phyloP scores from a whole-genome alignment of 35 echinoderm and acorn worm genomes.

The Hemicentrotus pulcherrimus region DNA sequence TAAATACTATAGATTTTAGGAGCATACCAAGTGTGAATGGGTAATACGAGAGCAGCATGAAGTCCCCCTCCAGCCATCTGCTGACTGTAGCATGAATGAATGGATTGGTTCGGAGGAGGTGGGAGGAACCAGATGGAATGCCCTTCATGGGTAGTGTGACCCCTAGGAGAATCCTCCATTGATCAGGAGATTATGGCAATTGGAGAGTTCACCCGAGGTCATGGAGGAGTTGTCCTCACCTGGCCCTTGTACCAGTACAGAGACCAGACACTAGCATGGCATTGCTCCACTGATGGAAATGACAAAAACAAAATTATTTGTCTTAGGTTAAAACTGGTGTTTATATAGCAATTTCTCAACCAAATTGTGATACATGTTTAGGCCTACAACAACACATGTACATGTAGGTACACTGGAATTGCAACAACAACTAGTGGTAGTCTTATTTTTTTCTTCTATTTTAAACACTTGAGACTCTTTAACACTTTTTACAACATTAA shows the following conservation, averaged over 20 bases:
- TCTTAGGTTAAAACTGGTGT: too few relatives aligned
- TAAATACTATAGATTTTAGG: background rate
- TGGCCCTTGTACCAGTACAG: background rate
- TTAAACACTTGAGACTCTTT: too few relatives aligned
- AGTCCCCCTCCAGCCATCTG: background rate
- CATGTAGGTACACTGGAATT: too few relatives aligned
- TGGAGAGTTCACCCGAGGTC: background rate
- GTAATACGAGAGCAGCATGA: background rate
- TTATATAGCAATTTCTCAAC: too few relatives aligned
- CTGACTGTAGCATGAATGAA: background rate
- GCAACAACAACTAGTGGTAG: too few relatives aligned
- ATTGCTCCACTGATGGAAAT: background rate
- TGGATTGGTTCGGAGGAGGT: background rate
- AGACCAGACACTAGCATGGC: background rate
- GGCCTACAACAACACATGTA: too few relatives aligned
- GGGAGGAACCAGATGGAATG: background rate
- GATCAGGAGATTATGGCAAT: conserved; percentile 2
- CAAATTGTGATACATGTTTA: too few relatives aligned
- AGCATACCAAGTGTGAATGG: background rate
- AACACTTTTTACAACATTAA: too few relatives aligned
- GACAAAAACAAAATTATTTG: too few relatives aligned
- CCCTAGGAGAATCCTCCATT: background rate
- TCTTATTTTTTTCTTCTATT: too few relatives aligned
- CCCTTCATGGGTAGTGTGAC: background rate
- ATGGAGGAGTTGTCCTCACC: conserved; percentile 8